phyloP scores from a whole-genome alignment of 2,113 vertebrate genomes.

The Leptocoma aspasia region DNA sequence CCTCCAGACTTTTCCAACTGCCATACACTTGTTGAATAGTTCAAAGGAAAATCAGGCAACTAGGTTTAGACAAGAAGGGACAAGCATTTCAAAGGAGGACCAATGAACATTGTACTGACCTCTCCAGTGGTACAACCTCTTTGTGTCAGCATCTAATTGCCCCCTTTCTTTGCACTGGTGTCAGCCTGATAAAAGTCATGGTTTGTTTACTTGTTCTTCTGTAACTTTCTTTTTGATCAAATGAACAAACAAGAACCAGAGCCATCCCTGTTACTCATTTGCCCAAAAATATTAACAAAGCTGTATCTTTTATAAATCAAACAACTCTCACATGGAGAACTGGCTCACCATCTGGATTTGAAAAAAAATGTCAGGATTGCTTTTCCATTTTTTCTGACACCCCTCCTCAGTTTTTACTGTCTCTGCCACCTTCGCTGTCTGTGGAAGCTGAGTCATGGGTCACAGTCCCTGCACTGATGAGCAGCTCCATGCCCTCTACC shows the following conservation, averaged over 20 bases:
- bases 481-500: neutral
- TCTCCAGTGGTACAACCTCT: neutral
- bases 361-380: neutral
- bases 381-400: neutral
- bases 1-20: neutral
- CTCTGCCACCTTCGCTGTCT: neutral
- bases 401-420: neutral
- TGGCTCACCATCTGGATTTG: neutral
- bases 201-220: neutral
- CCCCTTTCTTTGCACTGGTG: neutral
- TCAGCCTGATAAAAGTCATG: neutral
- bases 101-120: rapidly evolving
- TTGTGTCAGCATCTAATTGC: neutral
- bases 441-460: neutral
- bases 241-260: neutral
- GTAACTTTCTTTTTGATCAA: neutral
- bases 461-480: neutral
- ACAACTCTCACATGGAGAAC: neutral
- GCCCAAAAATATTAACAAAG: neutral
- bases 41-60: neutral
- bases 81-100: neutral
- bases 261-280: neutral
- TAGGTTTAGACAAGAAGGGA: neutral
- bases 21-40: neutral
- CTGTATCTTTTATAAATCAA: neutral